These are phyloP conservation scores for Taphrorychus bicolor DNA, from an alignment of 2,888 invertebrate genomes.

Conservation along the genomic window DNA sequence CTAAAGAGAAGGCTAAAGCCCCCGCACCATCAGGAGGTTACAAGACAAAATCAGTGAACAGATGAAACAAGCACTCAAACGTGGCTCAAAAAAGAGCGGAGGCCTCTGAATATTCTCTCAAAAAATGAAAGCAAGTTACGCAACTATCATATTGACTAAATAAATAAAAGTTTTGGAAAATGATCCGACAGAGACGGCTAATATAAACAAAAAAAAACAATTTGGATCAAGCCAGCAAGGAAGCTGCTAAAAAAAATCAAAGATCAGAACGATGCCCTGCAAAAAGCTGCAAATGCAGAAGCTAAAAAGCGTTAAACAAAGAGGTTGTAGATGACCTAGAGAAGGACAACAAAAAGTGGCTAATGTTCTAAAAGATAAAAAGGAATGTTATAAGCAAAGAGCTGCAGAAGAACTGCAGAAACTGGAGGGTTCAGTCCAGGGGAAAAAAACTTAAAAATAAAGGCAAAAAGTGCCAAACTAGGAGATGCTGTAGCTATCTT, in stretches of 20 bases:
- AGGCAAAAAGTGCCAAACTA: slow-evolving; percentile 17
- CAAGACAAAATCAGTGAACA: slow-evolving; percentile 44
- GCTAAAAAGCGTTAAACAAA: too few relatives aligned
- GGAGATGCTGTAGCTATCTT: slow-evolving; percentile 38
- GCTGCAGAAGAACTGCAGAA: not conserved
- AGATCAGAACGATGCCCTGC: slow-evolving; percentile 10
- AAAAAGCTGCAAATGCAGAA: slow-evolving; percentile 20
- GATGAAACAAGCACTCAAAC: slow-evolving; percentile 46
- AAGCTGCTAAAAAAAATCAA: not conserved
- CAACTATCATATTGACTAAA: slow-evolving; percentile 43
- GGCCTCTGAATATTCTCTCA: slow-evolving; percentile 44
- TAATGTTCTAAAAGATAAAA: too few relatives aligned
- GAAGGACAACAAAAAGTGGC: too few relatives aligned
- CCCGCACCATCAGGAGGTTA: slow-evolving; percentile 41
- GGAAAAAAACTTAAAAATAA: too few relatives aligned
- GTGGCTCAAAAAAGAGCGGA: slow-evolving; percentile 46
- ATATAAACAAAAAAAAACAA: slow-evolving; percentile 38
- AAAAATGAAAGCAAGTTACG: slow-evolving; percentile 44
- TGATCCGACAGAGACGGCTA: slow-evolving; percentile 33
- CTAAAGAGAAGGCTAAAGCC: slow-evolving; percentile 33
- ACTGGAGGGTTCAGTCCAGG: not conserved
- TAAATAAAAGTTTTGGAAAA: slow-evolving; percentile 41
- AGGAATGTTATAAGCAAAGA: too few relatives aligned
- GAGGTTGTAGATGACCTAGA: too few relatives aligned
- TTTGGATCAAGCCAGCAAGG: not conserved